These are phyloP conservation scores for Mixornis gularis DNA, from an alignment of 2,113 vertebrate species.

Conservation along the genomic window DNA sequence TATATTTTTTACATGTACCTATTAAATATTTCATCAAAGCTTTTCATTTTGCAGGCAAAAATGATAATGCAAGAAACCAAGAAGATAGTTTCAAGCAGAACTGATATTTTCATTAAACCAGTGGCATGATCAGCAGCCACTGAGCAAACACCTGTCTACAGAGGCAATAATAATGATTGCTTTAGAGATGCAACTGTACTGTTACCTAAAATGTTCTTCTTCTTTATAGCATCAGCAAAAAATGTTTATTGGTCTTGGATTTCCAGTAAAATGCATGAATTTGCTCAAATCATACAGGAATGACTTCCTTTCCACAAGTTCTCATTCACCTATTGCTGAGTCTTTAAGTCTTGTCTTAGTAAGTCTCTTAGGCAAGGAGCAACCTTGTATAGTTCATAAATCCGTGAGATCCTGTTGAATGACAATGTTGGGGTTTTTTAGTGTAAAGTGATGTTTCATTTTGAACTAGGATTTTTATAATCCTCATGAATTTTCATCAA, in stretches of 20 bases:
- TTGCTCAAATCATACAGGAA: background rate
- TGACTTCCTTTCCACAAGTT: background rate
- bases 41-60: background rate
- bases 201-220: background rate
- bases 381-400: background rate
- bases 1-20: background rate
- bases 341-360: background rate
- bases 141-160: background rate
- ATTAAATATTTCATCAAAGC: constrained; percentile 10
- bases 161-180: background rate
- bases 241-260: background rate
- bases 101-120: background rate
- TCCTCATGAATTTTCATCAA: background rate
- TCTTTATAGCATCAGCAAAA: background rate
- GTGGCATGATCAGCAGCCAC: background rate
- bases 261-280: background rate
- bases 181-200: background rate
- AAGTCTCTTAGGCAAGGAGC: background rate
- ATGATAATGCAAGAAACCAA: background rate
- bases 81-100: background rate
- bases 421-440: background rate
- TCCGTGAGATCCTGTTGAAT: background rate
- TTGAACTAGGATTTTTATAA: background rate
- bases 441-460: background rate
- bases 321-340: background rate